Evolutionary conservation across 2,888 invertebrate genomes (phyloP), one percentile per base, ranked within the genome.

Genomic region (Oligia strigilis): DNA sequence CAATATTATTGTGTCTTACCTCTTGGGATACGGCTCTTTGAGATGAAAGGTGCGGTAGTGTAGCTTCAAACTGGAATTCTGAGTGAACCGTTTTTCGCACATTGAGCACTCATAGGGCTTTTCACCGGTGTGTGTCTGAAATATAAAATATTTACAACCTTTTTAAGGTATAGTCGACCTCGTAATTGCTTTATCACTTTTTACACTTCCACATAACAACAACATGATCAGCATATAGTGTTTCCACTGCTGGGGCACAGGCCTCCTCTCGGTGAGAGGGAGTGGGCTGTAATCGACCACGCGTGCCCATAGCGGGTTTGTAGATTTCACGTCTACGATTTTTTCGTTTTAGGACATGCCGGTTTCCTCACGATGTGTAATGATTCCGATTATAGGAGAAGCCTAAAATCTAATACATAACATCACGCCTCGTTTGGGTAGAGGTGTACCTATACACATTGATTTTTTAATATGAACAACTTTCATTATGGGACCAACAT

Each of bases 41-140:
- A 96, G 91, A 84, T 96, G 96, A 78, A 93, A 93, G 0, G 96
- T 96, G 23, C 93, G 88, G 78, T 94, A 93, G 78, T 96, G 96
- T 1, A 96, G 91, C 75, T 95, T 94, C 92, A 96, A 92, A 73
- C 95, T 95, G 89, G 93, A 92, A 84, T 93, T 95, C 83, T 96
- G 96, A 0, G 96, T 95, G 88, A 96, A 96, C 0, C 95, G 90
- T 58, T 96, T 96, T 13, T 94, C 95, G 78, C 96, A 96, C 49
- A 94, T 77, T 0, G 91, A 90, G 75, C 96, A 96, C 0, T 90
- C 91, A 82, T 90, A 94, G 0, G 93, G 94, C 46, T 95, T 93
- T 65, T 95, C 96, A 0, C 95, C 95, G 0, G 95, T 96, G 84
- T 96, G 96, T 0, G 95, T 95, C 96, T 96, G 91, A 43, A 80